Conservation (phyloP, 2,113 vertebrate species). For the Dipodomys merriami region DNA sequence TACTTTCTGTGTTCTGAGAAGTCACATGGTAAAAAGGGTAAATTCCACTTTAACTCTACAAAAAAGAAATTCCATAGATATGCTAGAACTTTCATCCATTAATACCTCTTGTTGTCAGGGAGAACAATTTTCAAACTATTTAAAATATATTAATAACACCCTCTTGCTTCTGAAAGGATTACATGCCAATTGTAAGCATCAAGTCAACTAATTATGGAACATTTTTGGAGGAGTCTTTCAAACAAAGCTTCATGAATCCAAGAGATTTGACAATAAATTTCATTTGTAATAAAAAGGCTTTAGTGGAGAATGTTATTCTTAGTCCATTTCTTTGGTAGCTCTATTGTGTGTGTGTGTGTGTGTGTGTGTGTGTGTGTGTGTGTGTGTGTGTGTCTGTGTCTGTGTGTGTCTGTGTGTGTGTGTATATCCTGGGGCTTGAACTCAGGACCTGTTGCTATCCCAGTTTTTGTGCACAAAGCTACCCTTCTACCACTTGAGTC, state of each 20-base stretch:
- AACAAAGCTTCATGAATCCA: background rate
- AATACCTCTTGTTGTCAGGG: background rate
- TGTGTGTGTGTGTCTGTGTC: no score
- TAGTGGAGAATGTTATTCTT: background rate
- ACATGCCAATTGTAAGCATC: background rate
- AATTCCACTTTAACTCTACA: background rate
- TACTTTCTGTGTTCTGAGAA: background rate
- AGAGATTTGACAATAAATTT: slow-evolving; percentile 1
- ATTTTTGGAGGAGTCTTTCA: background rate
- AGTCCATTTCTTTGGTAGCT: background rate
- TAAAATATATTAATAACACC: background rate
- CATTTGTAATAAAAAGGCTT: background rate
- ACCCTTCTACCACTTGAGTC: no score
- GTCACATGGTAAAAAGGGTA: background rate
- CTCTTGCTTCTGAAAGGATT: slow-evolving; percentile 5
- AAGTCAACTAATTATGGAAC: slow-evolving; percentile 16
- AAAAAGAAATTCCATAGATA: background rate
- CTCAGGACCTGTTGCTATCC: no score
- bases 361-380: background rate
- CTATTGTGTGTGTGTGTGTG: background rate
- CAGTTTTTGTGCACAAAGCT: no score
- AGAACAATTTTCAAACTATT: slow-evolving; percentile 10
- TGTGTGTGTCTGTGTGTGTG: background rate
- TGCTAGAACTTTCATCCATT: background rate
- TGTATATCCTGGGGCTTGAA: no score